These are phyloP conservation scores for Dinoponera quadriceps DNA, from an alignment of 1,140 invertebrate genomes.

Conservation along the genomic window DNA sequence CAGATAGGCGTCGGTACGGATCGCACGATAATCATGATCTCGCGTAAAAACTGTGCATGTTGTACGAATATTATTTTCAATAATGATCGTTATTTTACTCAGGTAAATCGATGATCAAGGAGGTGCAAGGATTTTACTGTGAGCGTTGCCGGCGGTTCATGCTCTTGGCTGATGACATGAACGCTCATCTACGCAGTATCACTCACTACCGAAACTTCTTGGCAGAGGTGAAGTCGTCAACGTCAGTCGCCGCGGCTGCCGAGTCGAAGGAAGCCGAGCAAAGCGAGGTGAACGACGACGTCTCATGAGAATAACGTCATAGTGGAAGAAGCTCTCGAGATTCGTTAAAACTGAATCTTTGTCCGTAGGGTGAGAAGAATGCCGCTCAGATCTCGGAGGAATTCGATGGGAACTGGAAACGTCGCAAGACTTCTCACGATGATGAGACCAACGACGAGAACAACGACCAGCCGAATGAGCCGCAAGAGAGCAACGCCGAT, in stretches of 20 bases:
- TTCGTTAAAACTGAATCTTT: neutral
- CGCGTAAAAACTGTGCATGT: neutral
- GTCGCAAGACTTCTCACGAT: conserved; percentile 71
- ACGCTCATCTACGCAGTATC: conserved; percentile 81
- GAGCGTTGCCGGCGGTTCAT: conserved; percentile 84
- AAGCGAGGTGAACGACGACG: conserved; percentile 50
- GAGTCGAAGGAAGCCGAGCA: conserved; percentile 72
- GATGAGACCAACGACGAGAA: conserved; percentile 72
- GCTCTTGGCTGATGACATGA: conserved; percentile 82
- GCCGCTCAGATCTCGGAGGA: conserved; percentile 67
- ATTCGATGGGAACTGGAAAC: conserved; percentile 75
- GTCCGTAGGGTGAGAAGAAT: conserved; percentile 59
- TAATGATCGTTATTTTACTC: neutral
- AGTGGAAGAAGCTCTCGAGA: neutral
- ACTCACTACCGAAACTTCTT: conserved; percentile 84
- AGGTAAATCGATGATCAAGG: conserved; percentile 83
- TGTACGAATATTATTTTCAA: neutral
- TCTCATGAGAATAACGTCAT: neutral
- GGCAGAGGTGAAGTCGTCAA: conserved; percentile 80
- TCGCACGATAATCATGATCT: neutral
- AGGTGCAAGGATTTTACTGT: conserved; percentile 82
- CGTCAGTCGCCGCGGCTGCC: conserved; percentile 35
- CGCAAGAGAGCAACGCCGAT: conserved; percentile 61
- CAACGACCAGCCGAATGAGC: conserved; percentile 59
- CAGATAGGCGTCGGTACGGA: conserved; percentile 78